Evolutionary conservation across 1,140 invertebrate species (phyloP).

Genomic region (Atta texana): DNA sequence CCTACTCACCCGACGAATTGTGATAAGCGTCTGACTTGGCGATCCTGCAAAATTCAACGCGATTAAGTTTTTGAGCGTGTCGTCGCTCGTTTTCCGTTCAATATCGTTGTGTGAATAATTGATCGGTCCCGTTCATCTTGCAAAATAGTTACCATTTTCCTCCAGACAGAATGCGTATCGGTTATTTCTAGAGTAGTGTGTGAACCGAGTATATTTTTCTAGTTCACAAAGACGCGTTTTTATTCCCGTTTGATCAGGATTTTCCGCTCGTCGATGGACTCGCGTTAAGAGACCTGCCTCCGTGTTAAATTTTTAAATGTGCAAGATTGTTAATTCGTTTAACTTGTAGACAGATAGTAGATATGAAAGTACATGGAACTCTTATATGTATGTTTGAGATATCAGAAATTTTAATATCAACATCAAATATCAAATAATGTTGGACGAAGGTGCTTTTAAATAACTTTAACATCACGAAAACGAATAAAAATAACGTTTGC

Average conservation of each 20-base stretch:
- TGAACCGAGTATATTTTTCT: slow-evolving; percentile 45
- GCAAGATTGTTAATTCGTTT: slow-evolving; percentile 45
- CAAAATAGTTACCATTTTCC: not conserved
- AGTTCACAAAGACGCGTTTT: slow-evolving; percentile 29
- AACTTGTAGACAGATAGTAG: slow-evolving; percentile 3
- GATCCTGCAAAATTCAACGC: slow-evolving; percentile 11
- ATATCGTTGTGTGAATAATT: not conserved
- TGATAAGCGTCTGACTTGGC: slow-evolving; percentile 42
- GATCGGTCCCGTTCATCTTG: slow-evolving; percentile 2
- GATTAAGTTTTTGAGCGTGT: slow-evolving; percentile 16
- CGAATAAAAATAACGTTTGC: not conserved
- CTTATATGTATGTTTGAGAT: slow-evolving; percentile 36
- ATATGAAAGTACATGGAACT: not conserved
- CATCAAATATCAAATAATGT: not conserved
- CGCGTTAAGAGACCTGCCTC: slow-evolving; percentile 19
- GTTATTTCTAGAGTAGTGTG: not conserved
- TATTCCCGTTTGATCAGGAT: slow-evolving; percentile 29
- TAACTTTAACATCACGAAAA: not conserved
- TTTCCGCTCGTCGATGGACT: slow-evolving; percentile 1
- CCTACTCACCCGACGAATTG: slow-evolving; percentile 50
- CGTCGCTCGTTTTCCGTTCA: slow-evolving; percentile 12
- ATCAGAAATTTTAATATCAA: slow-evolving; percentile 45
- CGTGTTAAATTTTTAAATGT: slow-evolving; percentile 38
- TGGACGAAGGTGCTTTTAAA: not conserved
- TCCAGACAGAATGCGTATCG: slow-evolving; percentile 19